Base-by-base conservation (phyloP, 2,113 vertebrate genomes). In the Nannobrachium achirus region DNA sequence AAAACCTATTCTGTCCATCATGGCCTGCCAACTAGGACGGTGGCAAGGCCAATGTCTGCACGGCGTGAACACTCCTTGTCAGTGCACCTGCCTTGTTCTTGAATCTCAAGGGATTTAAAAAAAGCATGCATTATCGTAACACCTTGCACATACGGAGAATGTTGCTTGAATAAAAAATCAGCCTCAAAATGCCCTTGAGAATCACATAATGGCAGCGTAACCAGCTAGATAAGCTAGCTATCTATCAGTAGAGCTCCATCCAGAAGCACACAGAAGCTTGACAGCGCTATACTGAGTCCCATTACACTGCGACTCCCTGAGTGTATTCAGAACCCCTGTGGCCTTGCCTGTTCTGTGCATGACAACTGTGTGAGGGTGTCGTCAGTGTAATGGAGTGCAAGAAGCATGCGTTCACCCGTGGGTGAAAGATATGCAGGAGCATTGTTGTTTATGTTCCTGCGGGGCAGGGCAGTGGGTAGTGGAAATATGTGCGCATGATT, bases 401-500 rank as follows among this genome's bases (percentile, higher is more conserved):
- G n/a, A 33, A 33, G 42, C 42, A 55, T 51, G 8, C 15, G 18
- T 38, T 11, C 15, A 53, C 51, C 38, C 49, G 66, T 55, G 56
- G 42, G 39, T 45, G 63, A 45, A 16, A 66, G 49, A 61, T 55
- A 56, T 62, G 64, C 69, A 75, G 50, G 19, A 56, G 38, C 69
- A 7, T 41, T 33, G 39, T n/a, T 81, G 72, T 72, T 81, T 78
- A 64, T 72, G 75, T 85, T 77, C 61, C 69, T 67, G 42, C 51
- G 51, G 55, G 10, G 49, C 44, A 56, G 11, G 16, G 63, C 40
- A 51, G 83, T 85, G 75, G 73, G 82, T 60, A 46, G 50, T 78
- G 61, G 69, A 86, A 88, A 85, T 83, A 82, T 78, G 85, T 63
- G 62, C 65, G 61, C 50, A 56, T 77, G 63, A 71, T 79, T 79